A percentile compares a stretch with the other conserved stretches of the same genome.
These are phyloP conservation scores for Empidonax alnorum DNA, from an alignment of 2,113 vertebrate species.

Conservation along the genomic window DNA sequence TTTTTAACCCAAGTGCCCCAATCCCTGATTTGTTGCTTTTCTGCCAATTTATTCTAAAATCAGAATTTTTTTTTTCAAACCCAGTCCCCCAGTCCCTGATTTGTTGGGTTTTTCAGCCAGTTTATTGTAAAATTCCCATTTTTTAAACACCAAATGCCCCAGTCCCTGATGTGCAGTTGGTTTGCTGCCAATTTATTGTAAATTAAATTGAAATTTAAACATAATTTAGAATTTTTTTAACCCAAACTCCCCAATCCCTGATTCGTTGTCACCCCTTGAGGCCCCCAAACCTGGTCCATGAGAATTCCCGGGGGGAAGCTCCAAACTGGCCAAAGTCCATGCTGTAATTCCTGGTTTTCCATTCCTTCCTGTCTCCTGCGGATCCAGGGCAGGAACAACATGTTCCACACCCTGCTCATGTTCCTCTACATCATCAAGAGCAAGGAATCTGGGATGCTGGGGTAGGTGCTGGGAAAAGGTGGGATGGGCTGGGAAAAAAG, in stretches of 20 bases:
- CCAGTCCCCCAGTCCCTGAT: too few relatives aligned
- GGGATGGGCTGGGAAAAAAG: neutral
- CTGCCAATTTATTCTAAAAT: too few relatives aligned
- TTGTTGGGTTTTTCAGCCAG: too few relatives aligned
- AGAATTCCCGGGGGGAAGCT: fast-evolving
- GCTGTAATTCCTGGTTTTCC: neutral
- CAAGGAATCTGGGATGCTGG: slow-evolving; percentile 96
- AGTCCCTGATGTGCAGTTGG: neutral
- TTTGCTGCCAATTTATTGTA: neutral
- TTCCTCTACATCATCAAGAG: slow-evolving; percentile 96
- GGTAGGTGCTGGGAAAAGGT: slow-evolving; percentile 75
- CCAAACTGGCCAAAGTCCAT: fast-evolving
- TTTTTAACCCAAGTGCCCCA: too few relatives aligned
- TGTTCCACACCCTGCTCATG: slow-evolving; percentile 97
- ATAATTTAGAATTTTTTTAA: too few relatives aligned
- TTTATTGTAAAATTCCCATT: too few relatives aligned
- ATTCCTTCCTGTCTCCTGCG: neutral
- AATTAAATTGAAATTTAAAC: too few relatives aligned
- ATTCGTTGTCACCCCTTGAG: neutral
- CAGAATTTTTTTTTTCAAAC: too few relatives aligned
- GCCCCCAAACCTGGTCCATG: fast-evolving
- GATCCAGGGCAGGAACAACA: slow-evolving; percentile 92
- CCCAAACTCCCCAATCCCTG: neutral
- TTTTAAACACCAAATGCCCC: too few relatives aligned
- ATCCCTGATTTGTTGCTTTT: too few relatives aligned